A percentile compares a stretch with the other conserved stretches of the same genome.
phyloP scores from a whole-genome alignment of 1,140 invertebrate species.

The Argopecten irradians region DNA sequence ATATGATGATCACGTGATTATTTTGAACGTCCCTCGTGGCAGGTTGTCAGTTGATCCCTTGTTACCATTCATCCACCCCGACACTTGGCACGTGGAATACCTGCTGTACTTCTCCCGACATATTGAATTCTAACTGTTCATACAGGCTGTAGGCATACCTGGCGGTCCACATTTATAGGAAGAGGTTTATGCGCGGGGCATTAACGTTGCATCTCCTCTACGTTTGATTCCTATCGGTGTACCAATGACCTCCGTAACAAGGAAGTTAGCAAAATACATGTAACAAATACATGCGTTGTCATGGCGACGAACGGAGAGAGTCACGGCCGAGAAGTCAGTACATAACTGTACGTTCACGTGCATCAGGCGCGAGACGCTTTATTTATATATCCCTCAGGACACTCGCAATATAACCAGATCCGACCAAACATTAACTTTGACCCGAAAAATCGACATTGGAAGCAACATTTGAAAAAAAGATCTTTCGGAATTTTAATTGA shows the following conservation, averaged over 20 bases:
- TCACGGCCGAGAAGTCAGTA: neutral
- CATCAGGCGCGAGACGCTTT: neutral
- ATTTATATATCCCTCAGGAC: neutral
- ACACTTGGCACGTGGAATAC: neutral
- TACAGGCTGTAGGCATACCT: neutral
- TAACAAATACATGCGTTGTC: neutral
- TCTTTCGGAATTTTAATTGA: neutral
- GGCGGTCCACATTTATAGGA: neutral
- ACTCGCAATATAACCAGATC: neutral
- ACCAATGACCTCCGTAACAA: constrained; percentile 2
- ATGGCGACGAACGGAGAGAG: neutral
- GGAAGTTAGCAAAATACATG: neutral
- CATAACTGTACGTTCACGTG: neutral
- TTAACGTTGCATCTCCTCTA: neutral
- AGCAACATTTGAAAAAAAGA: neutral
- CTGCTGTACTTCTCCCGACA: neutral
- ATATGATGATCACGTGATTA: neutral
- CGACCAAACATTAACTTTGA: neutral
- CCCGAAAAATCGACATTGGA: neutral
- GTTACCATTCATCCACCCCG: neutral
- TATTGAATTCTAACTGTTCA: neutral
- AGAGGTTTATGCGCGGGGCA: neutral
- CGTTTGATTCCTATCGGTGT: constrained; percentile 13
- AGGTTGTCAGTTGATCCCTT: neutral
- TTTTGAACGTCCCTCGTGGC: neutral